Base-by-base conservation (phyloP, 2,797 vertebrate species). In the Acanthornis magna region DNA sequence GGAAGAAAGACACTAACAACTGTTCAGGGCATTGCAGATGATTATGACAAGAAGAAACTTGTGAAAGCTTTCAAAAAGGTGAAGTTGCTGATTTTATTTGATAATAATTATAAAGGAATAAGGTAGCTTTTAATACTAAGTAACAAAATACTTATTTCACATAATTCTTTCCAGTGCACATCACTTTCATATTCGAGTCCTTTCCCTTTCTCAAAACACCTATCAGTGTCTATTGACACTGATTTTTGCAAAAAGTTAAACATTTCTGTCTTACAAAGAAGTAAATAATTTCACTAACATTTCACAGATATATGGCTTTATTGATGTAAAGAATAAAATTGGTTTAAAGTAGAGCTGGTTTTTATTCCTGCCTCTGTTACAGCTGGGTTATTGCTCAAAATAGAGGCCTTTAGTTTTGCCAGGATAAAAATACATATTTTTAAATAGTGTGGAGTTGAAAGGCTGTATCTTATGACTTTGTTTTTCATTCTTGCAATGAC, bases 51-150 rank as follows among this genome's bases (percentile, higher is more conserved):
- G 94, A 98, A 98, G 97, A 98, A 98, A 93, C 98, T 98, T 93
- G 98, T 98, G 97, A 98, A 98, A 95, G 98, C 98, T 71, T 98
- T 98, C 97, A 98, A 98, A 97, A 98, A 98, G 98, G 98, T 98
- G 90, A 88, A 63, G 38, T 23, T 27, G 6, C 11, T 42, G 22
- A 50, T 47, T 58, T 79, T 30, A 30, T 54, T 38, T 55, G 15
- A 30, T 57, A 63, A 45, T 67, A 16, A 51, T 54, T 36, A 15
- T 62, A 34, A 70, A 53, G 22, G 14, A 20, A 1, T 34, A 27
- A 21, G 21, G 13, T 45, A 40, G 32, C 11, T 89, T 61, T 72
- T 73, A 76, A 57, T 57, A 4, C 26, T 45, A 53, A 36, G 25
- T 57, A 84, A 16, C 18, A 19, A 29, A 76, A 20, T 63, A 13